phyloP scores from a whole-genome alignment of 2,888 invertebrate species.

The Apamea monoglypha region DNA sequence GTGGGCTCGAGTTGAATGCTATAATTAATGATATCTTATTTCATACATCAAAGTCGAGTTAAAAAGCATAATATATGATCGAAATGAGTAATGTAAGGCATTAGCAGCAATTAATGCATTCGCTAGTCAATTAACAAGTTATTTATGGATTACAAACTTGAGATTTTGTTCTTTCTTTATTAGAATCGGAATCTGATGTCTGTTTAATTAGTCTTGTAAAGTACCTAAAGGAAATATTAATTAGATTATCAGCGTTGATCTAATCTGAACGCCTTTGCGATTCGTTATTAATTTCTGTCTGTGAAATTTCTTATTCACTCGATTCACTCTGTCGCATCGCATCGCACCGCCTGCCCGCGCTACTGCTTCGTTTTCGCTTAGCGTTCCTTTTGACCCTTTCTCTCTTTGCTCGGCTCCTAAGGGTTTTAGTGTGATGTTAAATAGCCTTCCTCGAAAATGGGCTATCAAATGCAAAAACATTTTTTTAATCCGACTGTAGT shows the following conservation, averaged over 20 bases:
- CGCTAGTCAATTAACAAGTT: slow-evolving; percentile 9
- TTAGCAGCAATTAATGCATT: slow-evolving; percentile 44
- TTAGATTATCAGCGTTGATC: slow-evolving; percentile 17
- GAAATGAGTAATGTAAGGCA: slow-evolving; percentile 8
- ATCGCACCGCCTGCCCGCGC: not conserved
- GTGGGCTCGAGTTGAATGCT: not conserved
- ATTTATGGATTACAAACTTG: slow-evolving; percentile 18
- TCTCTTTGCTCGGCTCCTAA: too few species aligned
- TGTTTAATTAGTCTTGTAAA: slow-evolving; percentile 22
- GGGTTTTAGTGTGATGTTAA: too few species aligned
- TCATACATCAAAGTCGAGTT: slow-evolving; percentile 32
- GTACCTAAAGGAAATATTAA: slow-evolving; percentile 15
- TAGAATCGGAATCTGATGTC: not conserved
- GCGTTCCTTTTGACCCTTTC: not conserved
- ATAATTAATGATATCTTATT: slow-evolving; percentile 13
- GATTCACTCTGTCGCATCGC: not conserved
- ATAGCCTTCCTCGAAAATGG: too few species aligned
- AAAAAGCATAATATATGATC: slow-evolving; percentile 16
- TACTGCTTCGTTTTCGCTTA: not conserved
- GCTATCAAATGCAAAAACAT: too few species aligned
- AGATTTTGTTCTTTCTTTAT: slow-evolving; percentile 4
- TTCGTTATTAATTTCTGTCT: slow-evolving; percentile 13
- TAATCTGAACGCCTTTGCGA: slow-evolving; percentile 1
- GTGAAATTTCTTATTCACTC: not conserved
- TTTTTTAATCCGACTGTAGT: too few species aligned